These are phyloP conservation scores for Orthonychiurus folsomi DNA, from an alignment of 2,888 invertebrate genomes.

Conservation along the genomic window DNA sequence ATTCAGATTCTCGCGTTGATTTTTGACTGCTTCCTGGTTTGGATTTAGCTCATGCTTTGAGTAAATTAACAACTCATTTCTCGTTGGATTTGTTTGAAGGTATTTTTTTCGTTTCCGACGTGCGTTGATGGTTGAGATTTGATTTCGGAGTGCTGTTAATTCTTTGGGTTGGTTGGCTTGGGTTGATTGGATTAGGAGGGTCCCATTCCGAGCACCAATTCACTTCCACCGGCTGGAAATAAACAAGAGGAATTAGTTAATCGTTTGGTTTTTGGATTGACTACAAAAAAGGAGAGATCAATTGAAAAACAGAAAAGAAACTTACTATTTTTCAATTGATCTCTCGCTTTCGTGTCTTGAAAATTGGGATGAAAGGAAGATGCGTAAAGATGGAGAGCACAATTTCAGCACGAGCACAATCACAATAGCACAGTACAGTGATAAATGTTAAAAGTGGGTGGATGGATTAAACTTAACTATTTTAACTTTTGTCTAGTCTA, in stretches of 20 bases:
- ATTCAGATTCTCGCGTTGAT: too few species aligned
- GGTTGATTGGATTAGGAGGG: not conserved
- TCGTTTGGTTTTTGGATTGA: not conserved
- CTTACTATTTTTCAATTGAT: constrained; percentile 1
- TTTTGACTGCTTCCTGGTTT: not conserved
- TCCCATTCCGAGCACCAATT: not conserved
- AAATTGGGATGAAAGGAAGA: not conserved
- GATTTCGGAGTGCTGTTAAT: not conserved
- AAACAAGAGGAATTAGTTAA: too few species aligned
- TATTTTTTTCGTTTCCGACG: not conserved
- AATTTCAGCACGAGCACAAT: too few species aligned
- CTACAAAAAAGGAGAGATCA: not conserved
- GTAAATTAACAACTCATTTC: constrained; percentile 1
- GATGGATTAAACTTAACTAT: too few species aligned
- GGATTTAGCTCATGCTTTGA: not conserved
- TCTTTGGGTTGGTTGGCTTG: not conserved
- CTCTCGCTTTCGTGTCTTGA: not conserved
- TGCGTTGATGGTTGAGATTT: not conserved
- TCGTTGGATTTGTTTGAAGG: not conserved
- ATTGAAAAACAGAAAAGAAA: constrained; percentile 2
- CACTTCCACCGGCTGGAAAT: not conserved
- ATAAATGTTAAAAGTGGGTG: too few species aligned
- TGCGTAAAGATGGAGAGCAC: not conserved
- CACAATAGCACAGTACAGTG: too few species aligned
- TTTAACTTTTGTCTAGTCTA: too few species aligned